Percentiles rank a stretch among this genome's conserved stretches.
Conservation (phyloP, 2,113 vertebrate species). For the Archocentrus centrarchus region DNA sequence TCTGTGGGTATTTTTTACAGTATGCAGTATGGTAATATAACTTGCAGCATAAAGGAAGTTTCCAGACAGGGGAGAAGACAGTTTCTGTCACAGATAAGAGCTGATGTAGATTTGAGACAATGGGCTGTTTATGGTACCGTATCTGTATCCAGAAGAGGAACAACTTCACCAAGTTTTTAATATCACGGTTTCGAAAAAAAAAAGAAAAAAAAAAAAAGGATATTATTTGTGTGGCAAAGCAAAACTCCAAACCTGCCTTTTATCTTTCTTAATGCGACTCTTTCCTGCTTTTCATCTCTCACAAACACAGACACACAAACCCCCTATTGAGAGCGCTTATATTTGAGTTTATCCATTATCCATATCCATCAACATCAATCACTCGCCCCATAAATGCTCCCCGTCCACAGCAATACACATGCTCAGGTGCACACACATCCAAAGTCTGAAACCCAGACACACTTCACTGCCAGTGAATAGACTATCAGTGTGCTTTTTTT, state of each 20-base stretch:
- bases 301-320: conserved; percentile 22
- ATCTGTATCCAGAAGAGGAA: conserved; percentile 39
- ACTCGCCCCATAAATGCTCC: conserved; percentile 51
- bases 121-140: conserved; percentile 33
- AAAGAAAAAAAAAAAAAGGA: background rate
- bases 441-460: conserved; percentile 46
- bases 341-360: conserved; percentile 71
- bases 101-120: conserved; percentile 50
- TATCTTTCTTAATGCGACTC: background rate
- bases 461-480: conserved; percentile 49
- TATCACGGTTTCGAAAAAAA: conserved; percentile 30
- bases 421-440: conserved; percentile 21
- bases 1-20: conserved; percentile 26
- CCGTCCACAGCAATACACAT: conserved; percentile 22
- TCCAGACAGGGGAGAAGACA: conserved; percentile 17
- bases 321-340: conserved; percentile 34
- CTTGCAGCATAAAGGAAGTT: conserved; percentile 42
- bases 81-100: conserved; percentile 59
- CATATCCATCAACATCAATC: conserved; percentile 73
- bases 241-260: background rate
- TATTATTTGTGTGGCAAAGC: conserved; percentile 40
- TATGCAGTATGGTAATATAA: conserved; percentile 22
- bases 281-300: conserved; percentile 19
- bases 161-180: conserved; percentile 53
- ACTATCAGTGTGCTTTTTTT: conserved; percentile 57